Percentiles rank a stretch among this genome's conserved stretches.
phyloP scores from a whole-genome alignment of 2,888 invertebrate species.

The Pachymerium ferrugineum region DNA sequence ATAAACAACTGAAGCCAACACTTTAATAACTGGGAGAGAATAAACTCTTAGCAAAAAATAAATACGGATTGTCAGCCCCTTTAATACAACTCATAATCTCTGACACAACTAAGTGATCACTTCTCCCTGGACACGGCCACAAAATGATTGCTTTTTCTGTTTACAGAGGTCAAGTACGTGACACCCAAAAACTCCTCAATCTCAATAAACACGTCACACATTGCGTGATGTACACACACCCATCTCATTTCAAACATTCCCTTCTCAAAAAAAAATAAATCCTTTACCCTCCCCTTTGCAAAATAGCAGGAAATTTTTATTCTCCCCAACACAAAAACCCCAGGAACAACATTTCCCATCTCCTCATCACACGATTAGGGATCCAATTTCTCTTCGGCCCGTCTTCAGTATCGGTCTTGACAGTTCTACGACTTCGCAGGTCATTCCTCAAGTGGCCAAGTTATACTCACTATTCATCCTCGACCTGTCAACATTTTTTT shows the following conservation, averaged over 20 bases:
- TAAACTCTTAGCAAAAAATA: no score
- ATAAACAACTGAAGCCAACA: no score
- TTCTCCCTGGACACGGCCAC: background rate
- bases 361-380: background rate
- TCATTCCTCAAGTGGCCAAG: conserved; percentile 13
- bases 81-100: background rate
- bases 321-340: background rate
- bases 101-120: background rate
- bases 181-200: background rate
- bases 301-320: background rate
- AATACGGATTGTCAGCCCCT: no score
- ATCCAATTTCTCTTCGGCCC: background rate
- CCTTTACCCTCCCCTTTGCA: background rate
- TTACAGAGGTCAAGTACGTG: background rate
- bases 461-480: conserved; percentile 4
- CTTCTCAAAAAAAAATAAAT: background rate
- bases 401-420: no score
- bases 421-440: conserved; percentile 13
- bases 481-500: background rate
- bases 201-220: conserved; percentile 8
- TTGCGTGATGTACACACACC: background rate
- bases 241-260: background rate
- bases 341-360: background rate
- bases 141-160: background rate
- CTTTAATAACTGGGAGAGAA: no score